Base-by-base conservation (phyloP, 1,140 invertebrate species). In the Maconellicoccus hirsutus region DNA sequence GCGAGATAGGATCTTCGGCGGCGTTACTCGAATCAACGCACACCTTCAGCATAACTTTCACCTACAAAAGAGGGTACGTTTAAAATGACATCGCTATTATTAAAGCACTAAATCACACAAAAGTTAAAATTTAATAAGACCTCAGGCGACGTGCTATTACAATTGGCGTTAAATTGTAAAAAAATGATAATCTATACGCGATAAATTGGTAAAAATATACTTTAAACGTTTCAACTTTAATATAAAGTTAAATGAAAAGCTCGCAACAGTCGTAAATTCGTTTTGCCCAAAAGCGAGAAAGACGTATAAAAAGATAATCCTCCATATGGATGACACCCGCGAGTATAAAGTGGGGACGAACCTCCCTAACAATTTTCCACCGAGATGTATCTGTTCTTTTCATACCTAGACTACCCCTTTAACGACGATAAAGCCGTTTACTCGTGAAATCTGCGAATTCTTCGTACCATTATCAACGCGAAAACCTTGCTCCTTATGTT, bases 31-130 rank as follows among this genome's bases (percentile, higher is more conserved):
- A 21, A 7, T 52, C 33, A 23, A 10, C 38, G 21, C 22, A 61
- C 26, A 76, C 75, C 69, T 73, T 74, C 70, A 77, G 71, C 72
- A 77, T 76, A 42, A 76, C 76, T 70, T 76, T 76, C 22, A 76
- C 76, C 76, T 77, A 71, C n/a, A 69, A n/a, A n/a, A n/a, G n/a
- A n/a, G n/a, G 38, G 7, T 19, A 52, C 10, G n/a, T 52, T 3
- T 3, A 52, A 52, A 12, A 12, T 3, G 29, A 33, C 29, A 33
- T 6, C 29, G 29, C 42, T 52, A 16, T 52, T 52, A 52, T 52
- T 23, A 70, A 63, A 71, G 29, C 16, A 59, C 38, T 26, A 63
- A 70, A 61, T 25, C 27, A 27, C 12, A 69, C 29, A 26, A 70
- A 7, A 16, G 69, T 33, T 29, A 14, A 29, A 29, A 70, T 33